phyloP scores from a whole-genome alignment of 1,140 invertebrate genomes.

The Drosophila eugracilis region DNA sequence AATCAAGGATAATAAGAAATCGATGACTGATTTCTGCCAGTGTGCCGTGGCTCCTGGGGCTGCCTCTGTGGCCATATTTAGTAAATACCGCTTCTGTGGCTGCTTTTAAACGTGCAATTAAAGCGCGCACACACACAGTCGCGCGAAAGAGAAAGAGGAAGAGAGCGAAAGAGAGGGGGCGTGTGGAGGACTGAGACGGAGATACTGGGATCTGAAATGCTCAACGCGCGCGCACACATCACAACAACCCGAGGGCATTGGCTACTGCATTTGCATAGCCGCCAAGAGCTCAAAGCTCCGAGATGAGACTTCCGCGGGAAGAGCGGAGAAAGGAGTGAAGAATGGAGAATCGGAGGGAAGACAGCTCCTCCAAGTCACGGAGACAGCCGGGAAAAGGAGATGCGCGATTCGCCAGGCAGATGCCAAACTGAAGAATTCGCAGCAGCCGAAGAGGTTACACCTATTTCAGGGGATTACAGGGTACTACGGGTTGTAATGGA shows the following conservation, averaged over 20 bases:
- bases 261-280: constrained; percentile 84
- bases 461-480: not conserved
- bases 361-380: constrained; percentile 38
- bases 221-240: constrained; percentile 73
- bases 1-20: too few relatives aligned
- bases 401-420: constrained; percentile 8
- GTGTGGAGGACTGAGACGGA: constrained; percentile 1
- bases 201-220: constrained; percentile 29
- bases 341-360: not conserved
- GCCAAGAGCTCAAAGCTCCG: constrained; percentile 55
- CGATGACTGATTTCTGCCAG: constrained; percentile 4
- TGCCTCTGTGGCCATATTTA: constrained; percentile 73
- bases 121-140: constrained; percentile 55
- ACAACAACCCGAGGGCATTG: constrained; percentile 84
- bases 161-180: not conserved
- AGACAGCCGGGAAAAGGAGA: constrained; percentile 22
- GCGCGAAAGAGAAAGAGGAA: constrained; percentile 14
- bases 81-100: constrained; percentile 82
- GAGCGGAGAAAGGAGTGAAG: not conserved
- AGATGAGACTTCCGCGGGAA: constrained; percentile 11
- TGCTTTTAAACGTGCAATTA: constrained; percentile 82
- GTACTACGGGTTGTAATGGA: not conserved
- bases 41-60: constrained; percentile 10
- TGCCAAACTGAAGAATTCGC: constrained; percentile 22
- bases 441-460: constrained; percentile 18